phyloP scores from a whole-genome alignment of 2,888 invertebrate genomes.

The Apoda limacodes region DNA sequence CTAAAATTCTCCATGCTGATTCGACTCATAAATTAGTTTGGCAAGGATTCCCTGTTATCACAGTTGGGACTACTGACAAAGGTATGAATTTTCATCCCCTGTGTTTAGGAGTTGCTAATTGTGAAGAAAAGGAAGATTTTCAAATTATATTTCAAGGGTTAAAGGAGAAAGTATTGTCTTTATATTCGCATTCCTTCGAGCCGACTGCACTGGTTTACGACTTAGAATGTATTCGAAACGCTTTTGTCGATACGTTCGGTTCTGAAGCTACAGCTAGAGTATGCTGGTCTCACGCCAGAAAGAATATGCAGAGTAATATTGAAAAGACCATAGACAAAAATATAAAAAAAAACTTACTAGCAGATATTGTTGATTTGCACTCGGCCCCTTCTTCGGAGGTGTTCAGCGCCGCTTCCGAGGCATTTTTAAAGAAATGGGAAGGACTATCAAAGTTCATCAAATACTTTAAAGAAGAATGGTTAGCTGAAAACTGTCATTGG shows the following conservation, averaged over 20 bases:
- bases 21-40: constrained; percentile 22
- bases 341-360: constrained; percentile 15
- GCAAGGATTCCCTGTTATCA: constrained; percentile 23
- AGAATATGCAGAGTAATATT: constrained; percentile 18
- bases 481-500: constrained; percentile 14
- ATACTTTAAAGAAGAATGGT: constrained; percentile 14
- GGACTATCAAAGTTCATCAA: constrained; percentile 11
- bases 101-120: constrained; percentile 13
- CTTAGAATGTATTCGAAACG: constrained; percentile 18
- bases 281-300: constrained; percentile 25
- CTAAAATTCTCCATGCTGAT: constrained; percentile 19
- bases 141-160: constrained; percentile 16
- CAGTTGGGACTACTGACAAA: constrained; percentile 21
- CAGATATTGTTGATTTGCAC: constrained; percentile 21
- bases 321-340: constrained; percentile 16
- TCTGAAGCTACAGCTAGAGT: constrained; percentile 18
- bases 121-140: constrained; percentile 18
- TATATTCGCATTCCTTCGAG: constrained; percentile 12
- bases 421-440: constrained; percentile 21
- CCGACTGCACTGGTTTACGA: constrained; percentile 17
- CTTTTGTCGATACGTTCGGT: constrained; percentile 19
- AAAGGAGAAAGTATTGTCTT: constrained; percentile 11
- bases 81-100: constrained; percentile 19
- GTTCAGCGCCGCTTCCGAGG: constrained; percentile 21
- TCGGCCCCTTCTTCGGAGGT: constrained; percentile 16